Evolutionary conservation across 30 jellyfish, hydroid and myxozoan genomes (phyloP).

Genomic region (Cassiopea andromeda): DNA sequence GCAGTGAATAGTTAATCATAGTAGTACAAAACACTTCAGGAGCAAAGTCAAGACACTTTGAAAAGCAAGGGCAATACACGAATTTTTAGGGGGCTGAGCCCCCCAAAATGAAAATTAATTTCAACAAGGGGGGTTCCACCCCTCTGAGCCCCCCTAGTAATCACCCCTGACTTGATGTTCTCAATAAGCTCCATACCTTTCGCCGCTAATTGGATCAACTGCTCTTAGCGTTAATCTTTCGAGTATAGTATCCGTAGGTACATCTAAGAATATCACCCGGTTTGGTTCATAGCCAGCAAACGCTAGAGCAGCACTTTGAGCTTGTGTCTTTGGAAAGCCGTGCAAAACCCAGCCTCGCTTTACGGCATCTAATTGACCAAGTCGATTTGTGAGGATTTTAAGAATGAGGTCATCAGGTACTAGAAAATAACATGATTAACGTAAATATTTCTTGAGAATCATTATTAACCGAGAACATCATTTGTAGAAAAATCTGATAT

Average conservation of each 20-base stretch:
- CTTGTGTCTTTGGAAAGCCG: constrained; percentile 95
- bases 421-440: constrained; percentile 8
- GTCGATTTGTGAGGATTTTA: constrained; percentile 61
- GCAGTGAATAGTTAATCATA: too few relatives aligned
- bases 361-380: constrained; percentile 91
- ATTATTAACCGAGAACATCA: too few relatives aligned
- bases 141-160: too few relatives aligned
- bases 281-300: constrained; percentile 89
- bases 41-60: too few relatives aligned
- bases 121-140: too few relatives aligned
- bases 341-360: constrained; percentile 97
- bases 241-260: constrained; percentile 82
- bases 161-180: not conserved
- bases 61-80: too few relatives aligned
- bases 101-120: too few relatives aligned
- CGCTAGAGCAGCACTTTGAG: constrained; percentile 84
- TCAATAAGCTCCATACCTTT: constrained; percentile 43
- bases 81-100: too few relatives aligned
- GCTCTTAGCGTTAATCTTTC: constrained; percentile 88
- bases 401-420: constrained; percentile 96
- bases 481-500: too few relatives aligned
- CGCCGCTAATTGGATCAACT: constrained; percentile 93
- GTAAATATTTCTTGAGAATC: too few relatives aligned
- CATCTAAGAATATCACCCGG: constrained; percentile 82
- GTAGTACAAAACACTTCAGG: too few relatives aligned